Conservation (phyloP, 2,888 invertebrate species). For the Leptogaster cylindrica region DNA sequence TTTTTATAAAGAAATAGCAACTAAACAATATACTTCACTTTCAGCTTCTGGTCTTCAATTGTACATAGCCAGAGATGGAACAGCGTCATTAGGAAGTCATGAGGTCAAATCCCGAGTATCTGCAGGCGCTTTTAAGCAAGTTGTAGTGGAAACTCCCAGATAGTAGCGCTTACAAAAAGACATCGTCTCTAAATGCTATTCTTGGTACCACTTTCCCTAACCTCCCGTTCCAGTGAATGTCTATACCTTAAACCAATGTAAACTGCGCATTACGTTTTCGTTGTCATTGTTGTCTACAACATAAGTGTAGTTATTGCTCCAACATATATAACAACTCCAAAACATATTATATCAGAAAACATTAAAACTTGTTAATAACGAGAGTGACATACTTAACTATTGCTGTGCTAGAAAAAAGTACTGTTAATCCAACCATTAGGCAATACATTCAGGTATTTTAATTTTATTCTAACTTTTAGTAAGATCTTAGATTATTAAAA, state of each 20-base stretch:
- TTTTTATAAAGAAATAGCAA: neutral
- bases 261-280: slow-evolving; percentile 21
- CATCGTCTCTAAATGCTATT: slow-evolving; percentile 19
- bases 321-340: too few species aligned
- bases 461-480: slow-evolving; percentile 21
- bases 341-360: too few species aligned
- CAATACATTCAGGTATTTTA: slow-evolving; percentile 19
- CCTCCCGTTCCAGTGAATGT: slow-evolving; percentile 21
- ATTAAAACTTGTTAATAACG: neutral
- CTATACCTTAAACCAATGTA: slow-evolving; percentile 28
- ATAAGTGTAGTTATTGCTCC: too few species aligned
- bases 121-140: slow-evolving; percentile 76
- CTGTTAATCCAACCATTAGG: neutral
- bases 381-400: slow-evolving; percentile 1
- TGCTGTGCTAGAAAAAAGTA: slow-evolving; percentile 18
- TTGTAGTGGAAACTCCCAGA: slow-evolving; percentile 78
- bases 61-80: slow-evolving; percentile 88
- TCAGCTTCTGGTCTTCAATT: slow-evolving; percentile 87
- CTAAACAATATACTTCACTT: slow-evolving; percentile 51
- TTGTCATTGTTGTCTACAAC: slow-evolving; percentile 19
- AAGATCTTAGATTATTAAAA: slow-evolving; percentile 23
- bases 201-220: slow-evolving; percentile 28
- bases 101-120: slow-evolving; percentile 80
- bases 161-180: slow-evolving; percentile 64
- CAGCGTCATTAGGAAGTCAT: slow-evolving; percentile 83